phyloP scores from a whole-genome alignment of 1,140 invertebrate genomes.

The Sycobia sp. region DNA sequence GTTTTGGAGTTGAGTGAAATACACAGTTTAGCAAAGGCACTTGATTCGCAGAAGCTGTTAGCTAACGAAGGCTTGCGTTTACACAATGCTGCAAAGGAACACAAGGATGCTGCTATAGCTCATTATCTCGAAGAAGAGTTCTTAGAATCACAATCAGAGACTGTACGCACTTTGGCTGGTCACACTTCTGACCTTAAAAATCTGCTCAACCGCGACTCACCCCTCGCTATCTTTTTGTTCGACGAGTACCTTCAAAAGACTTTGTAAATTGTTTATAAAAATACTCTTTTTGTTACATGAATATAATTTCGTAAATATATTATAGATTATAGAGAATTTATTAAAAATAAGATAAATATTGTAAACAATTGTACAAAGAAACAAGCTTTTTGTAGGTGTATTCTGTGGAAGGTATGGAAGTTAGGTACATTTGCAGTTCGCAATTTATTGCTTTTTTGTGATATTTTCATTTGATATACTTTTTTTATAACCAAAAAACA shows the following conservation, averaged over 20 bases:
- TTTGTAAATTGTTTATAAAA: conserved; percentile 39
- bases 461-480: too few relatives aligned
- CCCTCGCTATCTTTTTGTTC: conserved; percentile 73
- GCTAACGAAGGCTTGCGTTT: conserved; percentile 71
- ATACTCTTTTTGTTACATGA: conserved; percentile 1
- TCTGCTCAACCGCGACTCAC: conserved; percentile 67
- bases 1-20: conserved; percentile 65
- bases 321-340: conserved; percentile 19
- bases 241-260: conserved; percentile 76
- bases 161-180: conserved; percentile 72
- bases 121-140: conserved; percentile 79
- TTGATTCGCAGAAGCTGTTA: conserved; percentile 75
- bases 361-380: too few relatives aligned
- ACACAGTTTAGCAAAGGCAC: conserved; percentile 72
- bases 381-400: too few relatives aligned
- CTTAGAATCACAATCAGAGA: conserved; percentile 70
- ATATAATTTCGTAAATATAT: conserved; percentile 2
- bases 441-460: too few relatives aligned
- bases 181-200: conserved; percentile 74
- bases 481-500: too few relatives aligned
- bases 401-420: too few relatives aligned
- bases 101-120: conserved; percentile 60
- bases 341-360: too few relatives aligned
- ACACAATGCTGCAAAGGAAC: conserved; percentile 55
- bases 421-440: too few relatives aligned